Evolutionary conservation across 2,113 vertebrate species (phyloP), one percentile per base, ranked within the genome.

Genomic region (Plestiodon gilberti): DNA sequence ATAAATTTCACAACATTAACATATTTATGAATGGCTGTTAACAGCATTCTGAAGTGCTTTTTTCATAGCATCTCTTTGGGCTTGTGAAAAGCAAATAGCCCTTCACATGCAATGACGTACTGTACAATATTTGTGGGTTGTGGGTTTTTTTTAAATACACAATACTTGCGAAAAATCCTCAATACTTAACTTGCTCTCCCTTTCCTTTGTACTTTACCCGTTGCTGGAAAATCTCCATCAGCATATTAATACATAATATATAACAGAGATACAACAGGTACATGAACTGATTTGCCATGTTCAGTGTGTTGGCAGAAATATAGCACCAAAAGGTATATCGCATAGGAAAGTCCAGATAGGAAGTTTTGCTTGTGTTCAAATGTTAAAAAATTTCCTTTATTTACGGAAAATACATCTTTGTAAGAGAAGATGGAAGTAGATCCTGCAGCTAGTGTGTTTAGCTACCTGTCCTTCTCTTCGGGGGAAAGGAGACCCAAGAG

Each of bases 41-140:
- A 81, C 82, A 52, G 86, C 61, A 43, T 76, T 91, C 88, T 87
- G 83, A 90, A 89, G 86, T 9, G 70, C 48, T 23, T n/a, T 73
- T 88, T 3, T 90, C 25, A 25, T 71, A 87, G 65, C n/a, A 30
- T 35, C n/a, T 70, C 89, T 90, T 83, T 82, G 65, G 64, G 52
- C 73, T 55, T 67, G 78, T 70, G 61, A 61, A 87, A 88, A 91
- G 71, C 0, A 0, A 90, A n/a, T 10, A 59, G 1, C 38, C 5
- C 15, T 80, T 84, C 81, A 71, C 25, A 22, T 85, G 0, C 14
- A 28, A 25, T 69, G 25, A 64, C 82, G 64, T 62, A 48, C n/a
- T n/a, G n/a, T n/a, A n/a, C n/a, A n/a, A n/a, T n/a, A n/a, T n/a
- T n/a, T n/a, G n/a, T n/a, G n/a, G n/a, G n/a, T n/a, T n/a, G n/a